Percentiles rank a stretch among this genome's conserved stretches.
Evolutionary conservation across 2,888 invertebrate genomes (phyloP).

Genomic region (Cynaeus angustus): DNA sequence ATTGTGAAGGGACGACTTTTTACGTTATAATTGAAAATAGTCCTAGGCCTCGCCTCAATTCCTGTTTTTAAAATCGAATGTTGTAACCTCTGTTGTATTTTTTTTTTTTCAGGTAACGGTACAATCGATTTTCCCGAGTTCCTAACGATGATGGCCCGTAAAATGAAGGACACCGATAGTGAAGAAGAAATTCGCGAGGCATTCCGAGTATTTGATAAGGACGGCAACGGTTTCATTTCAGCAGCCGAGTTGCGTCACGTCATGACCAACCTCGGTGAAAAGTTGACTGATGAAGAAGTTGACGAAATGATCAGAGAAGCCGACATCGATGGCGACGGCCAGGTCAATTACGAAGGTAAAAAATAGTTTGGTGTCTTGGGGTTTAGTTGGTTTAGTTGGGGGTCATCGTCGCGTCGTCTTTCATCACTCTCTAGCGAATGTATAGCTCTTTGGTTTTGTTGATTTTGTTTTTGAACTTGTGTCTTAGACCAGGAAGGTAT

Average conservation of each 20-base stretch:
- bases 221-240: slow-evolving; percentile 99
- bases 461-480: slow-evolving; percentile 32
- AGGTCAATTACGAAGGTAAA: slow-evolving; percentile 96
- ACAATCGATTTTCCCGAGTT: slow-evolving; percentile 99
- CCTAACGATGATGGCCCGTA: slow-evolving; percentile 99
- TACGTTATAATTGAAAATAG: too few relatives aligned
- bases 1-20: too few relatives aligned
- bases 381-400: slow-evolving; percentile 5
- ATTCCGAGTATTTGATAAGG: slow-evolving; percentile 99
- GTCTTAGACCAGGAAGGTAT: slow-evolving; percentile 58
- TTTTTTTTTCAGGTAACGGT: slow-evolving; percentile 92
- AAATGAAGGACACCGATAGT: slow-evolving; percentile 99
- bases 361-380: slow-evolving; percentile 3
- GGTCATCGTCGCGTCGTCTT: background rate
- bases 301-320: slow-evolving; percentile 99
- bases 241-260: slow-evolving; percentile 99
- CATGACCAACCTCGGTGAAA: slow-evolving; percentile 99
- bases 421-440: slow-evolving; percentile 41
- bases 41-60: too few relatives aligned
- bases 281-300: slow-evolving; percentile 99
- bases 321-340: slow-evolving; percentile 99
- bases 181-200: slow-evolving; percentile 99
- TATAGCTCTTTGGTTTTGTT: slow-evolving; percentile 35
- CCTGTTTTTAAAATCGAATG: too few relatives aligned
- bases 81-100: too few relatives aligned